Evolutionary conservation across 2,797 vertebrate species (phyloP).

Genomic region (Amblyraja radiata): DNA sequence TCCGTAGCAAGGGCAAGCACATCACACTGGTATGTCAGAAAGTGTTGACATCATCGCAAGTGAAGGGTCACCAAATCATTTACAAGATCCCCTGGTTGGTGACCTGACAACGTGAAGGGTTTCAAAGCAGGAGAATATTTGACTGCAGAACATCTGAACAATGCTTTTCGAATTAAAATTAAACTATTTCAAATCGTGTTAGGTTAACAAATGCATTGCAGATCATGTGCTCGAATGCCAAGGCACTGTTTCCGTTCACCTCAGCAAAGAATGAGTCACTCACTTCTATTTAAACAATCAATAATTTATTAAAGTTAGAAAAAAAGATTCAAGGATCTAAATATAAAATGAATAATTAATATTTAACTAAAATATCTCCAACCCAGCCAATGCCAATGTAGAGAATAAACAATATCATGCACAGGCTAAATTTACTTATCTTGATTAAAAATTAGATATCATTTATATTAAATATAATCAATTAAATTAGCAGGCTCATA

Average conservation of each 20-base stretch:
- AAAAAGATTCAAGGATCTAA: conserved; percentile 23
- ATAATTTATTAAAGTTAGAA: background rate
- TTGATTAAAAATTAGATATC: background rate
- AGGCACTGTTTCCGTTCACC: background rate
- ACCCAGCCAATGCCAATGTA: background rate
- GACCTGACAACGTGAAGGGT: background rate
- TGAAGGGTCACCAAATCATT: conserved; percentile 9
- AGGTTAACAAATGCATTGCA: background rate
- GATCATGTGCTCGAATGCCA: background rate
- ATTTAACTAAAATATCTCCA: background rate
- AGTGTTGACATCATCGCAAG: background rate
- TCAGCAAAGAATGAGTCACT: conserved; percentile 18
- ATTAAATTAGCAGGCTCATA: background rate
- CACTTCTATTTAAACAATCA: conserved; percentile 18
- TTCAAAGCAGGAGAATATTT: conserved; percentile 5
- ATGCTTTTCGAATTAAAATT: background rate
- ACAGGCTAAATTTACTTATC: background rate
- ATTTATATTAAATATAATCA: background rate
- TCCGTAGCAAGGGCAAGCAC: background rate
- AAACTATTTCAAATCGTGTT: background rate
- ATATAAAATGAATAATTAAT: conserved; percentile 29
- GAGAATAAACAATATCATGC: background rate
- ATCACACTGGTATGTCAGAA: conserved; percentile 17
- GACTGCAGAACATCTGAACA: background rate
- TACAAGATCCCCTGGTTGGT: background rate